phyloP scores from a whole-genome alignment of 1,140 invertebrate species.

The Drosophila orosa region DNA sequence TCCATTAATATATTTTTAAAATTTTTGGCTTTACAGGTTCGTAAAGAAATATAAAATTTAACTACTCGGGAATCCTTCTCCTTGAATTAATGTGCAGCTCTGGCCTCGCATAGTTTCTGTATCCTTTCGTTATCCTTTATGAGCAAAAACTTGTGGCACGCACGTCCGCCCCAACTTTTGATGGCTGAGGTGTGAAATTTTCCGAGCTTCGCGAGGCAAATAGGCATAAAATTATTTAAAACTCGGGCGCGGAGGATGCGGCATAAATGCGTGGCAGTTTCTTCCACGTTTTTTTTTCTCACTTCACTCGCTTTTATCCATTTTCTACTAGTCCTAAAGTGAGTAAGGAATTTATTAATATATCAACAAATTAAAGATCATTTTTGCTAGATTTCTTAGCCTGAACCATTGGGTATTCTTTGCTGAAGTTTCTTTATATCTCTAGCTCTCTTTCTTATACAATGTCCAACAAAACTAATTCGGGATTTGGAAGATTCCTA shows the following conservation, averaged over 20 bases:
- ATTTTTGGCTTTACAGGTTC: not conserved
- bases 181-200: conserved; percentile 73
- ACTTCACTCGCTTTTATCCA: not conserved
- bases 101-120: conserved; percentile 10
- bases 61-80: not conserved
- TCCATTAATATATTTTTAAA: not conserved
- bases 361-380: not conserved
- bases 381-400: not conserved
- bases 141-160: conserved; percentile 36
- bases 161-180: conserved; percentile 54
- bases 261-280: conserved; percentile 16
- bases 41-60: not conserved
- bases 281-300: not conserved
- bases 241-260: conserved; percentile 8
- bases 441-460: not conserved
- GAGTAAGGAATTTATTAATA: not conserved
- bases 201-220: conserved; percentile 45
- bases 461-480: conserved; percentile 13
- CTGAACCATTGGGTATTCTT: conserved; percentile 16
- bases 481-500: conserved; percentile 2
- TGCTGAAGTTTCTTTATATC: conserved; percentile 9
- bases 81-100: not conserved
- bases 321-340: not conserved
- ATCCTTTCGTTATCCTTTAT: conserved; percentile 29
- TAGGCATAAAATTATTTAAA: conserved; percentile 74